Percentiles rank a stretch among this genome's conserved stretches.
phyloP scores from a whole-genome alignment of 1,140 invertebrate genomes.

The Eupristina koningsbergeri region DNA sequence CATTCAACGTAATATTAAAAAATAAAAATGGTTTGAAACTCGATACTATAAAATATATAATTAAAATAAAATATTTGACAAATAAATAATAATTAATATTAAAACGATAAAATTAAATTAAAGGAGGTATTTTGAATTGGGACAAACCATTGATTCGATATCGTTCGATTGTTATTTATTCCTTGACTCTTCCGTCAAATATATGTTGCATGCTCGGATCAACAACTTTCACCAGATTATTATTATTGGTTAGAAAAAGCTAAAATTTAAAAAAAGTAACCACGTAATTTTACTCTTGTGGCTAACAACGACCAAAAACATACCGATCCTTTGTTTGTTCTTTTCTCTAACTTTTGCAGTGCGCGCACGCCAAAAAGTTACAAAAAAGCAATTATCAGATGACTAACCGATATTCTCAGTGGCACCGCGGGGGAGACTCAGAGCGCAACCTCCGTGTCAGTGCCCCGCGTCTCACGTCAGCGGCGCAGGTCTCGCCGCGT shows the following conservation, averaged over 20 bases:
- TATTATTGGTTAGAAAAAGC: neutral
- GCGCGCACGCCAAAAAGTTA: constrained; percentile 72
- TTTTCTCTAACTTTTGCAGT: constrained; percentile 69
- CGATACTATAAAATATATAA: no score
- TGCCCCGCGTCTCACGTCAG: constrained; percentile 66
- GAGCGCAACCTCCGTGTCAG: constrained; percentile 55
- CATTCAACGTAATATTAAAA: no score
- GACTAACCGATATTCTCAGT: constrained; percentile 75
- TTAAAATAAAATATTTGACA: no score
- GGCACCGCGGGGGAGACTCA: constrained; percentile 64
- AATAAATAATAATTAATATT: no score
- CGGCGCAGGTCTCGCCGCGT: constrained; percentile 69
- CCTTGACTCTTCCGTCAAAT: no score
- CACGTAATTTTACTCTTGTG: neutral
- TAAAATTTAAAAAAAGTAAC: neutral
- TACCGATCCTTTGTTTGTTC: constrained; percentile 45
- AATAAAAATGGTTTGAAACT: no score
- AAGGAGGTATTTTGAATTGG: no score
- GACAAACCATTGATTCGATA: no score
- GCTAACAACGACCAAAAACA: constrained; percentile 28
- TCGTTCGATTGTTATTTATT: no score
- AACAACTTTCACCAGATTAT: neutral
- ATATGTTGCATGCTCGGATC: neutral
- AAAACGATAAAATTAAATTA: no score
- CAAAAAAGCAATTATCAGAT: constrained; percentile 75